phyloP scores from a whole-genome alignment of 2,113 vertebrate species.

The Thymallus thymallus region DNA sequence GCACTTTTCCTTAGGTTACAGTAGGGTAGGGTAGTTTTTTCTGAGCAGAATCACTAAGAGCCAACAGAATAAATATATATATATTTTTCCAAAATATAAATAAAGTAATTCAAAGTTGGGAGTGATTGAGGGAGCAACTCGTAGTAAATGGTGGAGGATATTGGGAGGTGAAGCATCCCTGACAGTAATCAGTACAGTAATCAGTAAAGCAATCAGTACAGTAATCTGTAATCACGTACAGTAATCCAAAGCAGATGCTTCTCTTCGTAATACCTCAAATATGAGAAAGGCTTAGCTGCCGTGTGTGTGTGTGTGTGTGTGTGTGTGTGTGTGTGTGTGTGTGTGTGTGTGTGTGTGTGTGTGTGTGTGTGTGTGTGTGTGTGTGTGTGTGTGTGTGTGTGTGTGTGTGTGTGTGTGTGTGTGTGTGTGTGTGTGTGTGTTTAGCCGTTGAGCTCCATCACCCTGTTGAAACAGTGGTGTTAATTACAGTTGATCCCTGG shows the following conservation, averaged over 20 bases:
- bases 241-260: conserved; percentile 11
- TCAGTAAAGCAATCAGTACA: no score
- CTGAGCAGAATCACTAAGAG: no score
- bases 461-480: not conserved
- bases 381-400: not conserved
- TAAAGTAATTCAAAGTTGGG: conserved; percentile 10
- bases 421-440: not conserved
- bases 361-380: not conserved
- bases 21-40: not conserved
- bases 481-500: conserved; percentile 13
- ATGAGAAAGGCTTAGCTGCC: not conserved
- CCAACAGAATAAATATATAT: not conserved
- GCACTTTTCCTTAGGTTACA: not conserved
- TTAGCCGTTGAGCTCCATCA: not conserved
- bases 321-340: not conserved
- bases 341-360: not conserved
- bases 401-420: not conserved
- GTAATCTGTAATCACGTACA: no score
- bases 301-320: conserved; percentile 2
- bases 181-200: no score
- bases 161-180: not conserved
- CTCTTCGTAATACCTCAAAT: conserved; percentile 9
- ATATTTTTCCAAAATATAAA: not conserved
- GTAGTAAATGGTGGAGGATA: not conserved
- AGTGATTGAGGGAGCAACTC: not conserved